Percentiles rank a stretch among this genome's conserved stretches.
Conservation (phyloP, 1,140 invertebrate genomes). For the Macrosteles quadrilineatus region DNA sequence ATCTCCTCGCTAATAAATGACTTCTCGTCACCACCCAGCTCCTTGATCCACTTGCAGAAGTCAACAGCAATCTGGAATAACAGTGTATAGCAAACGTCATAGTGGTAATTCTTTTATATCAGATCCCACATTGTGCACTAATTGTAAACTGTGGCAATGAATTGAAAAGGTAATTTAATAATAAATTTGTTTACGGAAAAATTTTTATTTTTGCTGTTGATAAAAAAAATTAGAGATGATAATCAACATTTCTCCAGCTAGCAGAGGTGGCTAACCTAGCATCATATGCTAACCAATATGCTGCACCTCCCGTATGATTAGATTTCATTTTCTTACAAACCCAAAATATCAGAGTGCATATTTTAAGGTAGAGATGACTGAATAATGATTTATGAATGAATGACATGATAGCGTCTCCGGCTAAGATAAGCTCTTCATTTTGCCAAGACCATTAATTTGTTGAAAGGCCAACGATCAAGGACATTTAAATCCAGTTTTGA, state of each 20-base stretch:
- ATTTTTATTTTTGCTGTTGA: not conserved
- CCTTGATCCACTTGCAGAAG: constrained; percentile 36
- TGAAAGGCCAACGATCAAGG: no score
- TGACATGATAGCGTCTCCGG: no score
- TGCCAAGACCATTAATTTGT: no score
- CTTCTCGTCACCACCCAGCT: constrained; percentile 34
- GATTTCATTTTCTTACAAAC: no score
- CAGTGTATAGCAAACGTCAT: not conserved
- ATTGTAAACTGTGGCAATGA: not conserved
- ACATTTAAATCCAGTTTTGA: no score
- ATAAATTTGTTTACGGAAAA: not conserved
- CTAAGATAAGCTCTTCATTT: no score
- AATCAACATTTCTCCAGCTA: not conserved
- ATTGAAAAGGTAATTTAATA: not conserved
- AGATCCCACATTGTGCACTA: not conserved
- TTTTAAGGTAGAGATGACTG: no score
- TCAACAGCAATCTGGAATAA: constrained; percentile 36
- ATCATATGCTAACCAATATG: no score
- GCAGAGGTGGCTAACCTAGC: no score
- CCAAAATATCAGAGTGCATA: no score
- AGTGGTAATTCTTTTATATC: not conserved
- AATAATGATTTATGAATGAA: no score
- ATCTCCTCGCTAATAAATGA: constrained; percentile 34
- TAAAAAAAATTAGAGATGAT: not conserved
- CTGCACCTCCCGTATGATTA: no score